Evolutionary conservation across 2,888 invertebrate genomes (phyloP), one percentile per base, ranked within the genome.

Genomic region (Lasiommata megera): DNA sequence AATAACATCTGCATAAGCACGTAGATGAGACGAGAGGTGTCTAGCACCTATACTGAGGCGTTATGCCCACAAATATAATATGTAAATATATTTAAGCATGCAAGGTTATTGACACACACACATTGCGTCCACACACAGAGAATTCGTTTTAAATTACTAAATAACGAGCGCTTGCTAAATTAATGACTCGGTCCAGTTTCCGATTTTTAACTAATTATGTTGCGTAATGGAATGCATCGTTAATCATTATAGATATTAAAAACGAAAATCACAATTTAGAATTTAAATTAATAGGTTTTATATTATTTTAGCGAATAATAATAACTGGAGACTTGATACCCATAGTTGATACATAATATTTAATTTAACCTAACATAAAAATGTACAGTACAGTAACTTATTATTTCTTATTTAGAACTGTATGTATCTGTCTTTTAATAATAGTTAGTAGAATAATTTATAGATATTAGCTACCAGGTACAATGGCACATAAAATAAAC

Each of bases 41-140:
- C 38, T 28, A 58, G 18, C 53, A 41, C 40, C 29, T 29, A 48
- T n/a, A 5, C 54, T 54, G 57, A 58, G 64, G 65, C 77, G 82
- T 85, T 83, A 81, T 73, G 76, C 71, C 63, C 66, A 68, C 55
- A 74, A 74, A 78, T 75, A 73, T 18, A 34, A 23, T 82, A 86
- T 87, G 85, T 72, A 78, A 87, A 87, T 86, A 71, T 80, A 80
- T 80, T 79, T 79, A 70, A 75, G 70, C 68, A 71, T 72, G 76
- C 88, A 85, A 88, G 86, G 88, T 87, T 86, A 86, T 84, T 87
- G 86, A 84, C 86, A 85, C 76, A 84, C 72, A n/a, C n/a, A n/a
- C n/a, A n/a, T 80, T 83, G 77, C 73, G 76, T 78, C 74, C 76
- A 73, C 77, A 77, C 75, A 76, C 73, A 74, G 69, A 74, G 72